Conservation (phyloP, 2,113 vertebrate species). For the Macroglossus sobrinus region DNA sequence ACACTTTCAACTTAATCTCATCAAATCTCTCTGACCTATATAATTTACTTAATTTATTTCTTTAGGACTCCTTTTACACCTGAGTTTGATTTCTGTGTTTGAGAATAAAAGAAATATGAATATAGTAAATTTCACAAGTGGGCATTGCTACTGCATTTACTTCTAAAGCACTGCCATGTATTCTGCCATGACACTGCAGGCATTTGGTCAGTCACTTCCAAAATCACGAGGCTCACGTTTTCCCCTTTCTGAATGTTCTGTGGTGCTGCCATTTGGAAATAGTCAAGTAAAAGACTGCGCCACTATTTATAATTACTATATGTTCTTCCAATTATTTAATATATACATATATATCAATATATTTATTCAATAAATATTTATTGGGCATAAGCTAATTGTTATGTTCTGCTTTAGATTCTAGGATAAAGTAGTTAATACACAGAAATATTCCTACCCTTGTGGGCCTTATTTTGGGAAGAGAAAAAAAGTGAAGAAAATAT, state of each 20-base stretch:
- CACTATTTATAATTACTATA: neutral
- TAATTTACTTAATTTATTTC: neutral
- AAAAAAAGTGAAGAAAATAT: neutral
- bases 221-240: neutral
- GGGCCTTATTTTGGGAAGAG: neutral
- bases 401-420: neutral
- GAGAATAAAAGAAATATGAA: neutral
- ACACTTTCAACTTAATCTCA: neutral
- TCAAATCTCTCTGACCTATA: neutral
- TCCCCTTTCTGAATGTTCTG: neutral
- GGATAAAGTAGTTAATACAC: neutral
- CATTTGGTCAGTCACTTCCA: neutral
- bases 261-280: neutral
- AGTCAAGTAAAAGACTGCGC: neutral
- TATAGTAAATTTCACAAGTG: neutral
- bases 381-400: neutral
- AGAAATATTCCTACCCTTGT: neutral
- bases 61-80: neutral
- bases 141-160: neutral
- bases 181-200: neutral
- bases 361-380: neutral
- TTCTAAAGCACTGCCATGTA: neutral
- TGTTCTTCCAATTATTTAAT: neutral
- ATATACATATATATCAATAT: neutral
- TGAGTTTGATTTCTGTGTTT: neutral